Evolutionary conservation across 2,888 invertebrate species (phyloP).

Genomic region (Napeogenes sylphis): DNA sequence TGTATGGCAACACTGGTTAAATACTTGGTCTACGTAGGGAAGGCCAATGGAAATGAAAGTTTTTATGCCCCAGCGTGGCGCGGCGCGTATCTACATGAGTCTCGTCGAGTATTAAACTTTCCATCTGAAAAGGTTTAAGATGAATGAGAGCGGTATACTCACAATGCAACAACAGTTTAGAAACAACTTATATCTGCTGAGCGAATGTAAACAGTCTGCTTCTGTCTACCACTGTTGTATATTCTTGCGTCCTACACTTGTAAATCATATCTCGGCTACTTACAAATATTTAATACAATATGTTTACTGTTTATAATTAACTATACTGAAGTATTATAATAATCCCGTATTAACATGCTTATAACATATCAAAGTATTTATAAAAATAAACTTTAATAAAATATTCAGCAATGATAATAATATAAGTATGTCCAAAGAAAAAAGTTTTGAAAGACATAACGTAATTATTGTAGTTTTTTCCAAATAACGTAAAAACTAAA

Average conservation of each 20-base stretch:
- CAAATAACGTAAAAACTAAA: background rate
- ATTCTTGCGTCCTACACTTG: conserved; percentile 34
- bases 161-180: conserved; percentile 70
- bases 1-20: conserved; percentile 65
- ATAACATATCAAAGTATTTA: no score
- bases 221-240: conserved; percentile 49
- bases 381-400: no score
- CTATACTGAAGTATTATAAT: no score
- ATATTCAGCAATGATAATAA: no score
- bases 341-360: no score
- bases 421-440: no score
- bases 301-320: background rate
- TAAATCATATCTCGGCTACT: conserved; percentile 12
- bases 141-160: conserved; percentile 62
- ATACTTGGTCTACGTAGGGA: conserved; percentile 54
- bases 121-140: conserved; percentile 71
- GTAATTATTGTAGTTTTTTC: background rate
- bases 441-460: no score
- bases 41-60: conserved; percentile 70
- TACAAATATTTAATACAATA: background rate
- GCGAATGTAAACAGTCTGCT: conserved; percentile 61
- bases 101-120: conserved; percentile 64
- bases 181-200: conserved; percentile 65
- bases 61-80: conserved; percentile 55
- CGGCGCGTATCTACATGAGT: conserved; percentile 50